A percentile compares a stretch with the other conserved stretches of the same genome.
Evolutionary conservation across 2,888 invertebrate species (phyloP).

Genomic region (Acanthosepion lycidas): DNA sequence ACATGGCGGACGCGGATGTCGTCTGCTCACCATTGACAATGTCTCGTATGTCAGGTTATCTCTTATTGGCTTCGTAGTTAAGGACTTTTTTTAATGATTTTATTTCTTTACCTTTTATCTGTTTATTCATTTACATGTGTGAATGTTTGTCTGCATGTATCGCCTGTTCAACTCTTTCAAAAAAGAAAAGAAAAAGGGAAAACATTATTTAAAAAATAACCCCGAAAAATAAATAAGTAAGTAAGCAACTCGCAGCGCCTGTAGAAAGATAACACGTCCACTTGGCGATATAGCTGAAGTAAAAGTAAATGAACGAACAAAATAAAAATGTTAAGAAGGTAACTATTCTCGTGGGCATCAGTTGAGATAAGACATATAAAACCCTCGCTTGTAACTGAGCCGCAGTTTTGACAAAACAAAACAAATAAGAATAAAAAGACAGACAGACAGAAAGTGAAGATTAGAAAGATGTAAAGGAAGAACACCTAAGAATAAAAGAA

Average conservation of each 20-base stretch:
- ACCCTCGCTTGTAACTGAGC: neutral
- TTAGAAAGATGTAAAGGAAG: neutral
- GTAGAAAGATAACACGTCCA: neutral
- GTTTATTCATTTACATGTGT: neutral
- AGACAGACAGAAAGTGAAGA: neutral
- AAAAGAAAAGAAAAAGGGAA: neutral
- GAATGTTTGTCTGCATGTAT: neutral
- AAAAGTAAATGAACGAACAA: neutral
- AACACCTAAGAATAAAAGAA: neutral
- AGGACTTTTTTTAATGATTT: neutral
- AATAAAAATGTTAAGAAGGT: neutral
- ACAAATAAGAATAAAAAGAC: neutral
- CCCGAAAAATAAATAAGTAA: neutral
- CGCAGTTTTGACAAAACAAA: neutral
- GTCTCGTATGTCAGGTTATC: neutral
- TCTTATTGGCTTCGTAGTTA: neutral
- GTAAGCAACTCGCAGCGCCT: neutral
- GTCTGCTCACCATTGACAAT: neutral
- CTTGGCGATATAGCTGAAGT: neutral
- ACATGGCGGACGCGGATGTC: neutral
- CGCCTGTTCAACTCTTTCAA: neutral
- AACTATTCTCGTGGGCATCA: neutral
- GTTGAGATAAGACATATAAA: neutral
- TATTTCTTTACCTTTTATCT: neutral
- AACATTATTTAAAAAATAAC: neutral